Evolutionary conservation across 1,140 invertebrate genomes (phyloP).

Genomic region (Rhyzopertha dominica): DNA sequence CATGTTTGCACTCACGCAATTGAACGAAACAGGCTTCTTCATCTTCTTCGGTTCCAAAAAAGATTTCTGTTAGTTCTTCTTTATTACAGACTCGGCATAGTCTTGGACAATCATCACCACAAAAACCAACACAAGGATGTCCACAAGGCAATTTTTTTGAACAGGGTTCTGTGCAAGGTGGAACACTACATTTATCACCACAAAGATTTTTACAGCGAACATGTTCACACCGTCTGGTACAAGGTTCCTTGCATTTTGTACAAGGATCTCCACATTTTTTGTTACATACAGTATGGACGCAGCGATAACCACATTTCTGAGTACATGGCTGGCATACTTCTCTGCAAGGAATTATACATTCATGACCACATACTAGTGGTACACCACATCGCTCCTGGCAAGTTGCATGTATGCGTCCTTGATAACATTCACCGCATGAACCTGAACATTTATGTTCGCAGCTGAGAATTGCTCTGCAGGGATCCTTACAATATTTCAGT

Average conservation of each 20-base stretch:
- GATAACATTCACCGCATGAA: slow-evolving; percentile 54
- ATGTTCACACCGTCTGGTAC: slow-evolving; percentile 51
- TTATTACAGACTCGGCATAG: slow-evolving; percentile 50
- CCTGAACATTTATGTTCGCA: slow-evolving; percentile 59
- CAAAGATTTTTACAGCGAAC: slow-evolving; percentile 53
- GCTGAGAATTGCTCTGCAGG: slow-evolving; percentile 46
- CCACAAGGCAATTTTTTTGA: slow-evolving; percentile 48
- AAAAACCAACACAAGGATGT: slow-evolving; percentile 61
- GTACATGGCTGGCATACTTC: slow-evolving; percentile 59
- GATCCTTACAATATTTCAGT: slow-evolving; percentile 44
- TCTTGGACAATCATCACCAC: slow-evolving; percentile 59
- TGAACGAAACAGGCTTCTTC: slow-evolving; percentile 56
- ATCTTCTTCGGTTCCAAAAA: slow-evolving; percentile 57
- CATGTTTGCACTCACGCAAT: slow-evolving; percentile 60
- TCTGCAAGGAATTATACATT: slow-evolving; percentile 58
- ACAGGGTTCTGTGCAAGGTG: slow-evolving; percentile 53
- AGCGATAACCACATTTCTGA: slow-evolving; percentile 53
- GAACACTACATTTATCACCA: slow-evolving; percentile 49
- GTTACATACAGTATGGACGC: slow-evolving; percentile 53
- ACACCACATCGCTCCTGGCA: slow-evolving; percentile 58
- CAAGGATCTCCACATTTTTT: slow-evolving; percentile 58
- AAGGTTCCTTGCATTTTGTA: slow-evolving; percentile 51
- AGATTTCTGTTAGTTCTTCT: slow-evolving; percentile 48
- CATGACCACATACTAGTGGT: slow-evolving; percentile 60
- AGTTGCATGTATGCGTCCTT: slow-evolving; percentile 56